phyloP scores from a whole-genome alignment of 2,113 vertebrate species.

The Gobiocypris rarus region DNA sequence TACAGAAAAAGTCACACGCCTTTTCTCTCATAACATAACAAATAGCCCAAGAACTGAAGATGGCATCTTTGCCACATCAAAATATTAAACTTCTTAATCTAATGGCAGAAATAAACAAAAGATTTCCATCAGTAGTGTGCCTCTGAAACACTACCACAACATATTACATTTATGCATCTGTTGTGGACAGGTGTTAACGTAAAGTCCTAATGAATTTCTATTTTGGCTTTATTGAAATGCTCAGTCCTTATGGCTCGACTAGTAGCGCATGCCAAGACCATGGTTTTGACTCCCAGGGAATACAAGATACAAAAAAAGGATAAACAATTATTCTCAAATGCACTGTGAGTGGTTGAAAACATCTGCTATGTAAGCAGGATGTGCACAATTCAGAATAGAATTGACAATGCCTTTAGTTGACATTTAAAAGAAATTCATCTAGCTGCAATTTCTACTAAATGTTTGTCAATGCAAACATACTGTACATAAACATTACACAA shows the following conservation, averaged over 20 bases:
- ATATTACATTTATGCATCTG: slow-evolving; percentile 29
- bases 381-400: not conserved
- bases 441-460: not conserved
- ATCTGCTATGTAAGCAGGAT: not conserved
- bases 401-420: not conserved
- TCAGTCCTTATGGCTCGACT: not conserved
- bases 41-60: not conserved
- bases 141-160: slow-evolving; percentile 33
- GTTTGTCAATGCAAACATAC: not conserved
- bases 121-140: slow-evolving; percentile 15
- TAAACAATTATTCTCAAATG: not conserved
- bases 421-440: not conserved
- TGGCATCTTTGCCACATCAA: not conserved
- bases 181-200: slow-evolving; percentile 29
- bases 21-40: not conserved
- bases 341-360: no score
- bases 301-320: not conserved
- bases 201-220: slow-evolving; percentile 19
- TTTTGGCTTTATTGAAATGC: slow-evolving; percentile 40
- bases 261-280: not conserved
- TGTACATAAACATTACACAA: not conserved
- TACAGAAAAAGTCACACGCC: not conserved
- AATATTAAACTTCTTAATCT: slow-evolving; percentile 11
- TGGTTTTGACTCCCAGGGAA: not conserved
- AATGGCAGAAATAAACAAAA: slow-evolving; percentile 36